Evolutionary conservation across 2,113 vertebrate genomes (phyloP), one percentile per base, ranked within the genome.

Genomic region (Paedocypris sp.): DNA sequence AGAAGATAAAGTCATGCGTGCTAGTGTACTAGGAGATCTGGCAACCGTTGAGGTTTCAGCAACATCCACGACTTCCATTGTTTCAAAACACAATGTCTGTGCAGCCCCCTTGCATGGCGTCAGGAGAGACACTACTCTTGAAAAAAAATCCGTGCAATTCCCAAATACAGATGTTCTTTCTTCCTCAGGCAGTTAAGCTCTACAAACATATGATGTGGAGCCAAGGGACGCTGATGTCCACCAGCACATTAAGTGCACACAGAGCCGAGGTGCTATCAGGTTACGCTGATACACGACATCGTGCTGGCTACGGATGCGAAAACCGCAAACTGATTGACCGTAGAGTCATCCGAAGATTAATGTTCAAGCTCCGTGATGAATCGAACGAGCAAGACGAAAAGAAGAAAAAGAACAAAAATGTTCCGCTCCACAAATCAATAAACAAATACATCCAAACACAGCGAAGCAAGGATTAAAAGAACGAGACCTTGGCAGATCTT

Each of bases 161-260:
- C 13, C 28, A 47, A 49, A 39, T 42, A 19, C 26, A 43, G 29
- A 57, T 32, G 16, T 57, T 43, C 33, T 8, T 20, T 38, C 46
- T 29, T 41, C 7, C 23, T 41, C 43, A 53, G 49, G 33, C 19
- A 39, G 41, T 13, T 56, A 70, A 65, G 63, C 51, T 66, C 35
- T 58, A 51, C 26, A 67, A 72, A 68, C 69, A 67, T 43, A 64
- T 43, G 53, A 74, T 57, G n/a, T 50, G 41, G 62, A 48, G 56
- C 49, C 32, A 43, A 47, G 49, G 57, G 26, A 70, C 47, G 7
- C 16, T 32, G 56, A 22, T 66, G 26, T 64, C 47, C 10, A 20
- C 36, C 36, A 36, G 28, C 33, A 64, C 57, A 54, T 45, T 11
- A 54, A 59, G 29, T 60, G 63, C 64, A 64, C 67, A 48, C 67